phyloP scores from a whole-genome alignment of 92 coral and sea anemone species.

The Porites cylindrica region DNA sequence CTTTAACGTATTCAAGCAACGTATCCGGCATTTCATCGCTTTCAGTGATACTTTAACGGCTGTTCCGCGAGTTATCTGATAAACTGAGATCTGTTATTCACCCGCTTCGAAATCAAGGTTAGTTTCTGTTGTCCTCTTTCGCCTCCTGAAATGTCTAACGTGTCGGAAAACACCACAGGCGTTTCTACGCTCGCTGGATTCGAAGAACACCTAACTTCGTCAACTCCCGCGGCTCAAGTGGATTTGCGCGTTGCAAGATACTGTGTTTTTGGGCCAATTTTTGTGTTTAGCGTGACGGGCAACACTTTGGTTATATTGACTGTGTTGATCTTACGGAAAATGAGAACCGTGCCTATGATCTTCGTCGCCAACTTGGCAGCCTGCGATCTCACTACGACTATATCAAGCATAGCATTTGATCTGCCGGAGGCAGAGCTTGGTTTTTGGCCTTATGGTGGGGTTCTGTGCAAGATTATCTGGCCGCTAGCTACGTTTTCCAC shows the following conservation, averaged over 20 bases:
- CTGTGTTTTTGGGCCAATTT: constrained; percentile 63
- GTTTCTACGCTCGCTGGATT: constrained; percentile 3
- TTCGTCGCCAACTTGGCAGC: constrained; percentile 93
- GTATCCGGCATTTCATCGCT: not conserved
- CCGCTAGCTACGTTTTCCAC: constrained; percentile 93
- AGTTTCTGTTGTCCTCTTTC: not conserved
- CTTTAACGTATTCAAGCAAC: not conserved
- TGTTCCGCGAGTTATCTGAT: constrained; percentile 17
- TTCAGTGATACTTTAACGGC: constrained; percentile 11
- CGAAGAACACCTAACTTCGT: not conserved
- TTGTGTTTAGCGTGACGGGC: constrained; percentile 78
- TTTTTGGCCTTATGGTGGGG: constrained; percentile 89
- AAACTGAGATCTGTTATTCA: not conserved
- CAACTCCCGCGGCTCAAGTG: constrained; percentile 13
- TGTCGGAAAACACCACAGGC: not conserved
- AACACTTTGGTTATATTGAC: constrained; percentile 80
- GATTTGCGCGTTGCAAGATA: constrained; percentile 66
- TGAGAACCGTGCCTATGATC: constrained; percentile 89
- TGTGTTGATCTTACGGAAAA: constrained; percentile 68
- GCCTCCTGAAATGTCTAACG: not conserved
- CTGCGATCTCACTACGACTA: constrained; percentile 88
- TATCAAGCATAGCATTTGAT: constrained; percentile 92
- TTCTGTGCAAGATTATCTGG: constrained; percentile 80
- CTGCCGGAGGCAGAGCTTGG: constrained; percentile 68
- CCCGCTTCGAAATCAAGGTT: not conserved